A percentile compares a stretch with the other conserved stretches of the same genome.
Evolutionary conservation across 2,113 vertebrate genomes (phyloP).

Genomic region (Verasper variegatus): DNA sequence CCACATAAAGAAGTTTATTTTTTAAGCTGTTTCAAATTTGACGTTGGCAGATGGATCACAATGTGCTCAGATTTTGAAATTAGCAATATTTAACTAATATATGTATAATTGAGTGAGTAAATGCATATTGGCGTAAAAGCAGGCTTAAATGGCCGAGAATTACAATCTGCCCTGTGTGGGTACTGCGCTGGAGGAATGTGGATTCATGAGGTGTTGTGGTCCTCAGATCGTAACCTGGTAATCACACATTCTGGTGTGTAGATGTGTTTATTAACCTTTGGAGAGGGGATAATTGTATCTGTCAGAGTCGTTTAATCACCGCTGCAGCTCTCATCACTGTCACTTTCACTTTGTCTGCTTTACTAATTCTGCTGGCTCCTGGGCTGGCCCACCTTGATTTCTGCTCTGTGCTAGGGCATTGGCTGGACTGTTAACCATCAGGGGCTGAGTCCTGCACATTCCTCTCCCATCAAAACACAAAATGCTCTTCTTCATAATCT

Average conservation of each 20-base stretch:
- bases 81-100: neutral
- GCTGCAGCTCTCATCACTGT: constrained; percentile 56
- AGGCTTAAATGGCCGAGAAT: constrained; percentile 22
- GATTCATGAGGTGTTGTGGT: constrained; percentile 36
- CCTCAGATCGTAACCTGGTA: constrained; percentile 54
- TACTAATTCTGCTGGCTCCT: constrained; percentile 45
- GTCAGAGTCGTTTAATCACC: constrained; percentile 79
- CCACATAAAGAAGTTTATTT: no score
- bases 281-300: constrained; percentile 78
- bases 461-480: no score
- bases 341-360: constrained; percentile 70
- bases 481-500: no score
- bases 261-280: constrained; percentile 81
- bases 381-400: constrained; percentile 25
- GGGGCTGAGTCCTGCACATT: neutral
- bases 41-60: neutral
- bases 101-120: neutral
- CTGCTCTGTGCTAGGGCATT: neutral
- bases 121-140: neutral
- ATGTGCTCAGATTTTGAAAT: neutral
- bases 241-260: constrained; percentile 66
- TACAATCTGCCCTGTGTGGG: neutral
- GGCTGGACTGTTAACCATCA: neutral
- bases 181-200: constrained; percentile 10
- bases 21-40: no score